Evolutionary conservation across 2,113 vertebrate genomes (phyloP), one percentile per base, ranked within the genome.

Genomic region (Chaetodon auriga): DNA sequence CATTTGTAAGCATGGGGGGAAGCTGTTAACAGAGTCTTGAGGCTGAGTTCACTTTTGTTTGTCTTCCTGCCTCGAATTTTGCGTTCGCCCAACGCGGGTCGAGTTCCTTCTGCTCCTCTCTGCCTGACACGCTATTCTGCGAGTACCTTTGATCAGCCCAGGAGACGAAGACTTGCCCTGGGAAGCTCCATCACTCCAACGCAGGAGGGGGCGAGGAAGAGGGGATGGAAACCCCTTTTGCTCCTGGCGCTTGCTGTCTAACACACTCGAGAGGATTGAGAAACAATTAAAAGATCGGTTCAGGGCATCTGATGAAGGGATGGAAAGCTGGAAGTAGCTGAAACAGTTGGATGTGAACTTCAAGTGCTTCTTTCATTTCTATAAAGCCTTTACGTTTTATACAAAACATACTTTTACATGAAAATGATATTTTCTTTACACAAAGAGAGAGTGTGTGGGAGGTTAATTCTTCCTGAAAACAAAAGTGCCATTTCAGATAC

Each of bases 111-210:
- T 63, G 51, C 73, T 77, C 75, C 63, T 65, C 41, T 58, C 78
- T 21, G 58, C 68, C 82, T 88, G 92, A 88, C 87, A 88, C 65
- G 5, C 62, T 30, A 54, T 80, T 75, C 38, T 69, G 75, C 75
- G 74, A 30, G 55, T 81, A 75, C 74, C 91, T 93, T 92, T 94
- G 92, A 94, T 94, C 91, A 92, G 18, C 75, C 71, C 81, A 46
- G 83, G 64, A 91, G 90, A 87, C 81, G 61, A 46, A 76, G 80
- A 68, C 57, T 68, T 76, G 78, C 89, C 81, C 64, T 58, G 81
- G 81, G 91, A 87, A 64, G 84, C 51, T 25, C 78, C 82, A 80
- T 89, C 85, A 68, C 83, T 93, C 81, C 38, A 51, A 75, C 89
- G 14, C 92, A 86, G 82, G 77, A 68, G 83, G 84, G 54, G 51